These are phyloP conservation scores for Drosophila pseudotakahashii DNA, from an alignment of 2,888 invertebrate species.

Conservation along the genomic window DNA sequence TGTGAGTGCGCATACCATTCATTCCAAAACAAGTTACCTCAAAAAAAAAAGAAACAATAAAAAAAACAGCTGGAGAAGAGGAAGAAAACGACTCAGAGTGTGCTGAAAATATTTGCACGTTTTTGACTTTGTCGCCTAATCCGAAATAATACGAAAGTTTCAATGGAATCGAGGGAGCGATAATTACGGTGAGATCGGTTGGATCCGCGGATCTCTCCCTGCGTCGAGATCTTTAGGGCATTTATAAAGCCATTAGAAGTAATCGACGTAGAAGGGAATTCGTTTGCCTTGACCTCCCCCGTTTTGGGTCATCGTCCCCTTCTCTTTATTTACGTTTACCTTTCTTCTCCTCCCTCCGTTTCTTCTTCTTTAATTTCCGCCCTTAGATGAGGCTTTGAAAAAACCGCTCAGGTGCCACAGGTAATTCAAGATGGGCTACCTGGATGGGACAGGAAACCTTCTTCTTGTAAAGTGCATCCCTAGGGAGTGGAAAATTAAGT, in stretches of 20 bases:
- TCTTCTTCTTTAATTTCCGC: constrained; percentile 12
- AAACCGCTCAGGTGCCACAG: constrained; percentile 32
- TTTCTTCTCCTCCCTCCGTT: neutral
- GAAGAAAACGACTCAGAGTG: constrained; percentile 36
- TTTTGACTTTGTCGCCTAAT: constrained; percentile 52
- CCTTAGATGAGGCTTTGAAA: constrained; percentile 21
- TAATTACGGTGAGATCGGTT: constrained; percentile 27
- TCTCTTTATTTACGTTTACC: neutral
- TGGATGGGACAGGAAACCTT: constrained; percentile 19
- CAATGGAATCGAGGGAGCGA: constrained; percentile 9
- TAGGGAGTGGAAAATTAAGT: constrained; percentile 14
- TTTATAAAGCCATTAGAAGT: constrained; percentile 51
- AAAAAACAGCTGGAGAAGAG: constrained; percentile 8
- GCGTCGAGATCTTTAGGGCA: constrained; percentile 2
- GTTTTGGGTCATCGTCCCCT: constrained; percentile 6
- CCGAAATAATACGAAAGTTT: constrained; percentile 40
- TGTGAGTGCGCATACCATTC: constrained; percentile 51
- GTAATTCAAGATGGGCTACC: constrained; percentile 25
- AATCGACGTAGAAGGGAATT: neutral
- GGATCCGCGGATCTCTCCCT: constrained; percentile 6
- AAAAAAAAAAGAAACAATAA: constrained; percentile 18
- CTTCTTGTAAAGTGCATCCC: constrained; percentile 3
- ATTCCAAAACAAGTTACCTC: constrained; percentile 60
- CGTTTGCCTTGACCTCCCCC: constrained; percentile 42
- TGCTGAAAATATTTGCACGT: constrained; percentile 74